A percentile compares a stretch with the other conserved stretches of the same genome.
Evolutionary conservation across 2,888 invertebrate species (phyloP).

Genomic region (Rugalucina vietnamica): DNA sequence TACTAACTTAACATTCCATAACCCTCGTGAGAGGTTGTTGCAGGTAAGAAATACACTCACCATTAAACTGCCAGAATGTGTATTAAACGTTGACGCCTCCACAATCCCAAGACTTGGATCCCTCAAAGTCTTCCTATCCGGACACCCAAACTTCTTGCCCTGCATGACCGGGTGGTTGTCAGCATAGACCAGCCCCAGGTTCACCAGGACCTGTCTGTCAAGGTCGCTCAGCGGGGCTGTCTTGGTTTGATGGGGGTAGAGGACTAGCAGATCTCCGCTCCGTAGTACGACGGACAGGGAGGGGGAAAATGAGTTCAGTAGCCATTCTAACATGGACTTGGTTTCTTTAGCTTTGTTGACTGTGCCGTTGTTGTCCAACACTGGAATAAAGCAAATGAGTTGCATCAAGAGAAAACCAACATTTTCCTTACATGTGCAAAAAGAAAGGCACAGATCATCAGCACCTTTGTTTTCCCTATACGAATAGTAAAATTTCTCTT

Average conservation of each 20-base stretch:
- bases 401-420: no score
- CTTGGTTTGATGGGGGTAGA: conserved; percentile 65
- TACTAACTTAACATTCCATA: no score
- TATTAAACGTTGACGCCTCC: conserved; percentile 62
- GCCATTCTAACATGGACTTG: conserved; percentile 63
- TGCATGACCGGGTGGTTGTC: conserved; percentile 57
- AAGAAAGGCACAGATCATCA: no score
- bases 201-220: conserved; percentile 51
- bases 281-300: conserved; percentile 65
- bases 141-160: conserved; percentile 58
- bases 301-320: conserved; percentile 58
- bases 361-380: conserved; percentile 47
- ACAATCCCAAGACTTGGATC: conserved; percentile 45
- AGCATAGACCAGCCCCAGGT: conserved; percentile 64
- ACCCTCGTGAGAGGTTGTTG: no score
- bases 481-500: no score
- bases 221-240: conserved; percentile 55
- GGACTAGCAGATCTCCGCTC: conserved; percentile 66
- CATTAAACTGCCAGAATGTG: conserved; percentile 70
- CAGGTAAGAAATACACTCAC: conserved; percentile 58
- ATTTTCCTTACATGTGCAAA: no score
- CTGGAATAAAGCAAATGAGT: conserved; percentile 31
- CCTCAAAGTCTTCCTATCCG: background rate
- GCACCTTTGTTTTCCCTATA: no score
- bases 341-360: conserved; percentile 55